Base-by-base conservation (phyloP, 2,888 invertebrate genomes). In the Euzetes globulus region DNA sequence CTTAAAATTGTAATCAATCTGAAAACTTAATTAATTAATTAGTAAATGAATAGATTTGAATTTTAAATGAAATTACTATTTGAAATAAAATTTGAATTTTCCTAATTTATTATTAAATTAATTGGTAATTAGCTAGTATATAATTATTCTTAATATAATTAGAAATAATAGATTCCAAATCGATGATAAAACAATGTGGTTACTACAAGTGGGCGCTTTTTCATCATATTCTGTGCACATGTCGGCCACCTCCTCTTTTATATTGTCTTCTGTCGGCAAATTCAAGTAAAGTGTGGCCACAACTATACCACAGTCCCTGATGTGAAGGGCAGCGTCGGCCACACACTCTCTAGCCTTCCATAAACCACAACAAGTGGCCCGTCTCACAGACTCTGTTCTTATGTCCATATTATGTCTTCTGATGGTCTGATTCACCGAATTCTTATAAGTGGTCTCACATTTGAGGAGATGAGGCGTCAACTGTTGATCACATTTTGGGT, bases 291-390 rank as follows among this genome's bases (percentile, higher is more conserved):
- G 37, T 19, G 13, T 41, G 19, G 68, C 37, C 68, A 68, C 68
- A n/a, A 7, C 2, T 11, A 22, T 15, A 19, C 68, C 68, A 22
- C 68, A 68, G 2, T 68, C 41, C 11, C 13, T 17, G 19, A 68
- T 68, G 5, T n/a, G 7, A 9, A 41, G 41, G 17, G 68, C 68
- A 0, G 68, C 68, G 17, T 41, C 7, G 37, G 68, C 68, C 68
- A 68, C 68, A 68, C 68, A 68, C n/a, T 68, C 68, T 13, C 68
- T 29, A 2, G 68, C 68, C 22, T 22, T 37, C 68, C 68, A 68
- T n/a, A 68, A 19, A 17, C 68, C 68, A 41, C 68, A 68, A 68
- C 68, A 68, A 41, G n/a, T 33, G 3, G 37, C 37, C 15, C 68
- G 13, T 22, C 68, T 19, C 11, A 68, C 68, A 13, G 68, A 68